These are phyloP conservation scores for Sinocyclocheilus anshuiensis DNA, from an alignment of 2,113 vertebrate species.

Conservation along the genomic window DNA sequence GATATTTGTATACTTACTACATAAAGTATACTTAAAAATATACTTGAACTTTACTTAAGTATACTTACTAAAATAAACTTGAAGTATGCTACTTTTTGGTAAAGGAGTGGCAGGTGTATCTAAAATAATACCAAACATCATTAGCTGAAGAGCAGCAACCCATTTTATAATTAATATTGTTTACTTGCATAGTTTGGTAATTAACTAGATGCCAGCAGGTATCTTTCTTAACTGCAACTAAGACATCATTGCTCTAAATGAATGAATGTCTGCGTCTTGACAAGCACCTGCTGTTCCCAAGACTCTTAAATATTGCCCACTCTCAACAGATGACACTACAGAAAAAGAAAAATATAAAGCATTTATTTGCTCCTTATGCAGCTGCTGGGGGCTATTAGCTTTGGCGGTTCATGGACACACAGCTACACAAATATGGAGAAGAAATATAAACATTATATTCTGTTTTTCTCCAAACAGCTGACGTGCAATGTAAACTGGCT, in stretches of 20 bases:
- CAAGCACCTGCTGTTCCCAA: conserved; percentile 17
- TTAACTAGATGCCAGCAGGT: conserved; percentile 25
- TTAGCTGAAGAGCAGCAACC: background rate
- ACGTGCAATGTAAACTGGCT: conserved; percentile 15
- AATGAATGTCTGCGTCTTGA: background rate
- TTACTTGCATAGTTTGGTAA: conserved; percentile 21
- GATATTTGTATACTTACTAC: too few relatives aligned
- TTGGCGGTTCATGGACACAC: background rate
- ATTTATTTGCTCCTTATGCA: background rate
- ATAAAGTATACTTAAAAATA: too few relatives aligned
- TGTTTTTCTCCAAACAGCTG: conserved; percentile 24
- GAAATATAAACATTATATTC: conserved; percentile 8
- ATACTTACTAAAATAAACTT: too few relatives aligned
- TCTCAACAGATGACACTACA: background rate
- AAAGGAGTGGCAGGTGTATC: background rate
- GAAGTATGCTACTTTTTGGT: too few relatives aligned
- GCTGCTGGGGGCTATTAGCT: background rate
- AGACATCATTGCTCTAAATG: conserved; percentile 22
- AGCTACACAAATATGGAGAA: background rate
- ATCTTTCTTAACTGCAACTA: background rate
- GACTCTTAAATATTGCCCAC: conserved; percentile 20
- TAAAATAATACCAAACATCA: background rate
- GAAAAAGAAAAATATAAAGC: background rate
- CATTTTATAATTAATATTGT: conserved; percentile 25
- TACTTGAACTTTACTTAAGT: too few relatives aligned